phyloP scores from a whole-genome alignment of 2,888 invertebrate genomes.

The Apotomis capreana region DNA sequence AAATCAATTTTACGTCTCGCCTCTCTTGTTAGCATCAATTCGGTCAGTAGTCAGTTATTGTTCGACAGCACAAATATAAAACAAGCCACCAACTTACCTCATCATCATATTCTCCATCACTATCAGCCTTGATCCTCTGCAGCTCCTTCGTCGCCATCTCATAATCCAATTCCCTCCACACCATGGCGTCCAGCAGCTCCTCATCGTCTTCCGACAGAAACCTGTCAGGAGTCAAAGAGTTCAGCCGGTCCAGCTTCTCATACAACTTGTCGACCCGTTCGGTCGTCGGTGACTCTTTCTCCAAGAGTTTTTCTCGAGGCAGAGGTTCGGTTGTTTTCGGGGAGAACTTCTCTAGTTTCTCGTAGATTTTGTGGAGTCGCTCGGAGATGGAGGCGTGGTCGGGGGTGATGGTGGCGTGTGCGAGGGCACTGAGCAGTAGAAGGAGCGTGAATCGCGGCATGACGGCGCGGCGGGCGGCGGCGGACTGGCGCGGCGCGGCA shows the following conservation, averaged over 20 bases:
- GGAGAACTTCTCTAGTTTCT: slow-evolving; percentile 68
- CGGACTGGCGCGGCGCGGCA: slow-evolving; percentile 55
- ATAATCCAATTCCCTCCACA: slow-evolving; percentile 65
- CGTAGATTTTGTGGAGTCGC: slow-evolving; percentile 64
- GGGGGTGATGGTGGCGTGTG: slow-evolving; percentile 66
- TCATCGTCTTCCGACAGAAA: slow-evolving; percentile 69
- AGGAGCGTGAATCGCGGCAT: slow-evolving; percentile 67
- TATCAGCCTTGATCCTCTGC: slow-evolving; percentile 60
- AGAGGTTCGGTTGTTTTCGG: slow-evolving; percentile 42
- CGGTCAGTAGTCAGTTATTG: too few relatives aligned
- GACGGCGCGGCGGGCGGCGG: slow-evolving; percentile 59
- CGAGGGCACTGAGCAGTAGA: slow-evolving; percentile 57
- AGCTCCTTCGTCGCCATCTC: slow-evolving; percentile 68
- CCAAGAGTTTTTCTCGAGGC: slow-evolving; percentile 8
- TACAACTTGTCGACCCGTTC: slow-evolving; percentile 57
- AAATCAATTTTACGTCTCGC: not conserved
- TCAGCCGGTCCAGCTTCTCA: slow-evolving; percentile 67
- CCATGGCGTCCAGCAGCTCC: slow-evolving; percentile 65
- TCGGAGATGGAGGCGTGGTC: slow-evolving; percentile 65
- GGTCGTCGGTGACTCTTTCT: slow-evolving; percentile 44
- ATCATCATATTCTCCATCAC: slow-evolving; percentile 64
- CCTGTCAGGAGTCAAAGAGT: slow-evolving; percentile 60
- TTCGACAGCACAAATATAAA: too few relatives aligned
- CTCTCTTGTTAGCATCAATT: too few relatives aligned
- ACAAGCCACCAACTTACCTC: slow-evolving; percentile 60